Evolutionary conservation across 1,140 invertebrate genomes (phyloP).

Genomic region (Rhizoglyphus robini): DNA sequence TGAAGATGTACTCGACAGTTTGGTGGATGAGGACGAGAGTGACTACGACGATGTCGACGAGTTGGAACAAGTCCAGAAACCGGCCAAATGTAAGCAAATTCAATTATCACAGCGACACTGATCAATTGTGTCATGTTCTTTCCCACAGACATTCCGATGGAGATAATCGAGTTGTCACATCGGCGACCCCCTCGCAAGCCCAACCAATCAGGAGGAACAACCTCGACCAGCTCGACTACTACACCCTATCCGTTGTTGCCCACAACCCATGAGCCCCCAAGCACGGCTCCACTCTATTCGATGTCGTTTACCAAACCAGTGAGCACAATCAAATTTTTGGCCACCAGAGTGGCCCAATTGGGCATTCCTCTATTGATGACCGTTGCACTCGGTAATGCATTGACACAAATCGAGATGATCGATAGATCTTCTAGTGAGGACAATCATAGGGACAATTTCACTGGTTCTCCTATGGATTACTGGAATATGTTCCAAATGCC

Average conservation of each 20-base stretch:
- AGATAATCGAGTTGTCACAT: neutral
- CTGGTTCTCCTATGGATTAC: too few species aligned
- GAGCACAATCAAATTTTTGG: neutral
- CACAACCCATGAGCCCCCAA: neutral
- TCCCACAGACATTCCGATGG: conserved; percentile 1
- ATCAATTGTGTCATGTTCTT: neutral
- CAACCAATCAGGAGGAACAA: neutral
- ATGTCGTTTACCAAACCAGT: neutral
- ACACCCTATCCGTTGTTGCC: neutral
- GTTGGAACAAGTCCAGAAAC: conserved; percentile 1
- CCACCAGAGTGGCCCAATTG: neutral
- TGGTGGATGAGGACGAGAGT: conserved; percentile 11
- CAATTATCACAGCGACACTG: neutral
- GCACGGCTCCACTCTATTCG: neutral
- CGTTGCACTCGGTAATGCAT: neutral
- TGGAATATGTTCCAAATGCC: too few species aligned
- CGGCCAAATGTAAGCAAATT: conserved; percentile 3
- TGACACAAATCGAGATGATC: too few species aligned
- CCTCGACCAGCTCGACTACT: neutral
- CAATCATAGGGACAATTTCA: too few species aligned
- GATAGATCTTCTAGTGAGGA: too few species aligned
- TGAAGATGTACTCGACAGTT: conserved; percentile 1
- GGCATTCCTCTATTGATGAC: conserved; percentile 6
- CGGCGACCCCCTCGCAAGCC: neutral
- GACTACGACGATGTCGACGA: conserved; percentile 16